Conservation (phyloP, 2,113 vertebrate species). For the Coptodon rendalli region DNA sequence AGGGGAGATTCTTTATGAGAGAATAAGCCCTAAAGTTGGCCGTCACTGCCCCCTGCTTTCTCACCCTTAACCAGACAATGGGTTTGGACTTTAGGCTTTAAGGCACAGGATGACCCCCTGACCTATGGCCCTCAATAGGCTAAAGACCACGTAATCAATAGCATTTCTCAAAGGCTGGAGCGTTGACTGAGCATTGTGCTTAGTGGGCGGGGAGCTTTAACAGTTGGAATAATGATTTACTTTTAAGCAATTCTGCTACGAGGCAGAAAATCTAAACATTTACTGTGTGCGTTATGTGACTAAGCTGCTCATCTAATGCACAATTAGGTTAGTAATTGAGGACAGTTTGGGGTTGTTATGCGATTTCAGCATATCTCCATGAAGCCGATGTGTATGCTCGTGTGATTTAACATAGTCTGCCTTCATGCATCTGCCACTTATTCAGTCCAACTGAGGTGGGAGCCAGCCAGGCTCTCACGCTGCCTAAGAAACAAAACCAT, state of each 20-base stretch:
- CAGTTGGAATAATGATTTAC: conserved; percentile 52
- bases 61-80: conserved; percentile 68
- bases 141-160: conserved; percentile 96
- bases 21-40: conserved; percentile 61
- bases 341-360: not conserved
- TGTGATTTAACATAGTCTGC: conserved; percentile 48
- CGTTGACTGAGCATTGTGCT: conserved; percentile 68
- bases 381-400: not conserved
- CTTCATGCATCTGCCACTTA: conserved; percentile 51
- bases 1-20: conserved; percentile 54
- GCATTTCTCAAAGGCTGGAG: conserved; percentile 85
- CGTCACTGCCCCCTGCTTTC: conserved; percentile 63
- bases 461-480: conserved; percentile 59
- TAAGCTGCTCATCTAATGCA: conserved; percentile 2
- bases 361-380: conserved; percentile 9
- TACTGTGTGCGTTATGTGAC: not conserved
- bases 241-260: not conserved
- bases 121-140: conserved; percentile 86
- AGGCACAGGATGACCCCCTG: conserved; percentile 62
- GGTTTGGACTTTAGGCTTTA: conserved; percentile 56
- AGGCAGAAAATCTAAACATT: conserved; percentile 22
- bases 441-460: conserved; percentile 44
- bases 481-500: conserved; percentile 67
- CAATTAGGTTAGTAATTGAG: conserved; percentile 5
- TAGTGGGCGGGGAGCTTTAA: conserved; percentile 24